Evolutionary conservation across 1,140 invertebrate species (phyloP).

Genomic region (Philotrypesis tridentata): DNA sequence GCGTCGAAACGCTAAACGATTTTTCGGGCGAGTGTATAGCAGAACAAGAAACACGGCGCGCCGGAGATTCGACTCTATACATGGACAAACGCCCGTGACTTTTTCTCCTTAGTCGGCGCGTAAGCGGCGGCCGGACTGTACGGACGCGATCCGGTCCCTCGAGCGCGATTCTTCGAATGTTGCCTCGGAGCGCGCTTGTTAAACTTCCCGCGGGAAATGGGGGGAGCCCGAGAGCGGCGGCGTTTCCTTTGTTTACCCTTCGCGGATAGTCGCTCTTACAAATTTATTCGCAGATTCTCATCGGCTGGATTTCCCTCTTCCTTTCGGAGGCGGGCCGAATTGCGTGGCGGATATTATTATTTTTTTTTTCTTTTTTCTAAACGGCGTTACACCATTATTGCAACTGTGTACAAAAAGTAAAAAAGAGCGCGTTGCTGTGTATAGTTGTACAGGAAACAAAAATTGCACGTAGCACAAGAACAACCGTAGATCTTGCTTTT

Average conservation of each 20-base stretch:
- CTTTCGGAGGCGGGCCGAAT: too few relatives aligned
- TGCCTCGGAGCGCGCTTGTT: not conserved
- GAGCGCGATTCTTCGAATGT: constrained; percentile 6
- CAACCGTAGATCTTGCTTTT: constrained; percentile 22
- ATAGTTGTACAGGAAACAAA: constrained; percentile 6
- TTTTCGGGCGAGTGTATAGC: too few relatives aligned
- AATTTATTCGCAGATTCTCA: not conserved
- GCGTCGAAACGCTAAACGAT: too few relatives aligned
- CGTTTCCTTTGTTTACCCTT: not conserved
- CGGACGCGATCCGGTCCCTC: not conserved
- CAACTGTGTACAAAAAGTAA: too few relatives aligned
- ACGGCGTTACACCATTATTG: too few relatives aligned
- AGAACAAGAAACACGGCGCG: not conserved
- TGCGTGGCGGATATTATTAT: too few relatives aligned
- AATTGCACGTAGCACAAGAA: constrained; percentile 24
- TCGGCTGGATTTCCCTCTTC: not conserved
- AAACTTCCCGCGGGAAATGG: constrained; percentile 21
- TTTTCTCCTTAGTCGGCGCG: not conserved
- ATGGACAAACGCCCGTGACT: not conserved
- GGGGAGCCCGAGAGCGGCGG: not conserved
- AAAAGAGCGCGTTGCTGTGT: not conserved
- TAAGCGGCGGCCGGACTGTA: constrained; percentile 2
- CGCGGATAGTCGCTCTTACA: not conserved
- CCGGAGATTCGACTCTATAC: not conserved
- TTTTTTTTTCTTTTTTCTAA: too few relatives aligned